Evolutionary conservation across 2,113 vertebrate genomes (phyloP), one percentile per base, ranked within the genome.

Genomic region (Enhydra lutris): DNA sequence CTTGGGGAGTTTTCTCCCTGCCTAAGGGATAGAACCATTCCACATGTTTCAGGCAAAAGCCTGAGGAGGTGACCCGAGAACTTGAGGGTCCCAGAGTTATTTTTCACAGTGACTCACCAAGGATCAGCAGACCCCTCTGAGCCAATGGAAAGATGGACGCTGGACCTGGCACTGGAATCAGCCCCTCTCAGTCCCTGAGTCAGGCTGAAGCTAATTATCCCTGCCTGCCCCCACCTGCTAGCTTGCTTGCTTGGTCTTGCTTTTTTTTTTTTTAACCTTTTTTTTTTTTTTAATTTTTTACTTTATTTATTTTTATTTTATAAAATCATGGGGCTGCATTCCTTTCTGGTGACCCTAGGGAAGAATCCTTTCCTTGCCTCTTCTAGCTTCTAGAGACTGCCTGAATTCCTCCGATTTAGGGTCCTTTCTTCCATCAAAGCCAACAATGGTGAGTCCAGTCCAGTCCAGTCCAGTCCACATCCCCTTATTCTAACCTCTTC

Each of bases 191-290:
- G 5, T 39, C 24, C 84, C 24, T 26, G n/a, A 91, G 26, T 65
- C 50, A 36, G 23, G 55, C 18, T 36, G 61, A 55, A 92, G 47
- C 65, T 79, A 81, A 59, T 78, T 9, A 12, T 20, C 86, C 29
- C 21, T 9, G 63, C 21, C 42, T 47, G 59, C 21, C 13, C 2
- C 12, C 21, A 20, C 24, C 36, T 59, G 7, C 79, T 13, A 45
- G 71, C 61, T 78, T 14, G 71, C 94, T 78, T 83, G 84, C 69
- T 89, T 83, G 31, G 4, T 78, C 94, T 97, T 92, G 76, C 65
- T 42, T 42, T 42, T 6, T 42, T 42, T 42, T 42, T 42, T 42
- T 42, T 42, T 42, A 6, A 42, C 42, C 42, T 42, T 42, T 42
- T 42, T n/a, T n/a, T 42, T 42, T 42, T 42, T 42, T 42, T 42